A percentile compares a stretch with the other conserved stretches of the same genome.
Evolutionary conservation across 2,888 invertebrate genomes (phyloP).

Genomic region (Strigamia maritima): DNA sequence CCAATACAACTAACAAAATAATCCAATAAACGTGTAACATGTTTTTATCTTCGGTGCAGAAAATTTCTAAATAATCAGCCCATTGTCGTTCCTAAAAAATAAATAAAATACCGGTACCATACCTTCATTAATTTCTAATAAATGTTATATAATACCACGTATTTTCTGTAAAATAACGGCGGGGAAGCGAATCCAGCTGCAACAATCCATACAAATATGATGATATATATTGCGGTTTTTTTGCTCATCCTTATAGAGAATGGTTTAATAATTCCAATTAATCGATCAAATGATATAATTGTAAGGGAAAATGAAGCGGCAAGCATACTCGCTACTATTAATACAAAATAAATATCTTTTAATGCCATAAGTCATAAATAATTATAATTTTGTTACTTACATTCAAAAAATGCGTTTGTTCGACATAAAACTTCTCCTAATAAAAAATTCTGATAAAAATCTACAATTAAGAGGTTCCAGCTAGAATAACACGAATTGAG

Average conservation of each 20-base stretch:
- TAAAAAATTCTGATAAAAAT: constrained; percentile 7
- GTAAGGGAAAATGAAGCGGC: not conserved
- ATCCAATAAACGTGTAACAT: not conserved
- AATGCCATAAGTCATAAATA: not conserved
- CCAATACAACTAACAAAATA: not conserved
- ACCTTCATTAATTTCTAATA: not conserved
- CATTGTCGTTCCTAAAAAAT: not conserved
- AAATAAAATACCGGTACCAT: not conserved
- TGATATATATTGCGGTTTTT: not conserved
- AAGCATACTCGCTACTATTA: not conserved
- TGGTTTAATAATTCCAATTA: not conserved
- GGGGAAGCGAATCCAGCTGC: not conserved
- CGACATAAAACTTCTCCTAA: not conserved
- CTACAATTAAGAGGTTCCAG: not conserved
- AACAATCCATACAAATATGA: not conserved
- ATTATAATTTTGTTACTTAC: not conserved
- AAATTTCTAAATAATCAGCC: constrained; percentile 6
- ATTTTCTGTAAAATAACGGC: not conserved
- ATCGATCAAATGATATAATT: not conserved
- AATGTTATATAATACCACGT: not conserved
- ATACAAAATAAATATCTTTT: not conserved
- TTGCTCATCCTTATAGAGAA: not conserved
- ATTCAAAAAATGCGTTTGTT: not conserved
- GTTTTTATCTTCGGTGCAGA: not conserved
- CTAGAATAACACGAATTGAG: constrained; percentile 7